Base-by-base conservation (phyloP, 2,113 vertebrate species). In the Lichenostomus cassidix region DNA sequence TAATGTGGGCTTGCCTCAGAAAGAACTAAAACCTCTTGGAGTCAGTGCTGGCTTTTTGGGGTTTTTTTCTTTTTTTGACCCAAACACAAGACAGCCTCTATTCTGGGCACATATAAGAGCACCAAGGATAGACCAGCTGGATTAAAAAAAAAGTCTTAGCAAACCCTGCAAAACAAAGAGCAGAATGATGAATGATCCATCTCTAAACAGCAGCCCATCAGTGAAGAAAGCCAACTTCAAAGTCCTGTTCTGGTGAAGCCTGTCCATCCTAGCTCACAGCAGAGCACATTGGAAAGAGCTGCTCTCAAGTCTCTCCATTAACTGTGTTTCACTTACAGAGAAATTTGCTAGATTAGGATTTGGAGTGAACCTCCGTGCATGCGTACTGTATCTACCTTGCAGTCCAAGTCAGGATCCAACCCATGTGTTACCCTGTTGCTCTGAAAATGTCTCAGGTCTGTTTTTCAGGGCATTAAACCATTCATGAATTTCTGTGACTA, bases 221-320 rank as follows among this genome's bases (percentile, higher is more conserved):
- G 20, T 10, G 14, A 65, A 15, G 15, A 87, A 87, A 69, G 31
- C 6, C 16, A 53, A 2, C 46, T 74, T 84, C 37, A 21, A 33
- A 17, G 15, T 74, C 21, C 29, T 50, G 4, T 49, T 60, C 27
- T 41, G n/a, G n/a, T 0, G 0, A 81, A 77, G 23, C 9, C 8
- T 5, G 2, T 5, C 11, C 22, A 59, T 50, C 25, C 10, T 20
- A 53, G 28, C 29, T 69, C 29, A 65, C 9, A 63, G 20, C 15
- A 79, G 5, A 69, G 20, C 7, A 11, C 35, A 10, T 17, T 52
- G 37, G 60, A 75, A 86, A 76, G 15, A 8, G 7, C 13, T 71
- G 47, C 25, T 80, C 22, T 87, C 24, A 42, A 28, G 20, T 37
- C 10, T 3, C 7, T 74, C 8, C 10, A 5, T 33, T 74, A 73